Evolutionary conservation across 1,140 invertebrate genomes (phyloP).

Genomic region (Saccostrea glomerata): DNA sequence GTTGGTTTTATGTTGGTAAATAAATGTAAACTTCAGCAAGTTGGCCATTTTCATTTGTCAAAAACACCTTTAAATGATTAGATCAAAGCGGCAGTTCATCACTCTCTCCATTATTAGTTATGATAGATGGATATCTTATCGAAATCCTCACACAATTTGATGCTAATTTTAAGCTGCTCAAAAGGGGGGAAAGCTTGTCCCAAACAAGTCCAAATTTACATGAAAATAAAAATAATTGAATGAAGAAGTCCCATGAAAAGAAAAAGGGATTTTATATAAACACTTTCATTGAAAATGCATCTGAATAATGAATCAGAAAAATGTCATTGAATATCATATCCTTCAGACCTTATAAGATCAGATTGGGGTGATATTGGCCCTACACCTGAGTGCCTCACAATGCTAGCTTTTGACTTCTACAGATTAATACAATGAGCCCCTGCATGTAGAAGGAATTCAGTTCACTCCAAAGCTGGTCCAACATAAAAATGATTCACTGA

Average conservation of each 20-base stretch:
- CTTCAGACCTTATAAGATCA: not conserved
- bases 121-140: slow-evolving; percentile 38
- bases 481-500: not conserved
- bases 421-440: not conserved
- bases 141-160: slow-evolving; percentile 16
- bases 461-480: not conserved
- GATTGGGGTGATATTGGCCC: not conserved
- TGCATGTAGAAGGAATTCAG: not conserved
- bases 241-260: slow-evolving; percentile 15
- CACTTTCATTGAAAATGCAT: slow-evolving; percentile 9
- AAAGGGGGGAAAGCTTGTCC: not conserved
- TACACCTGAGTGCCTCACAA: not conserved
- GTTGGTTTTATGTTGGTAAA: slow-evolving; percentile 11
- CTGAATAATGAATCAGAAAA: slow-evolving; percentile 7
- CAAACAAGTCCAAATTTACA: not conserved
- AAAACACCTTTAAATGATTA: not conserved
- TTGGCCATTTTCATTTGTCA: slow-evolving; percentile 21
- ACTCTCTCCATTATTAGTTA: slow-evolving; percentile 7
- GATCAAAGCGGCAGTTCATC: slow-evolving; percentile 1
- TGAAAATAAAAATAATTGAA: slow-evolving; percentile 19
- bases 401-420: not conserved
- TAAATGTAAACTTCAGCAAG: slow-evolving; percentile 18
- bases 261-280: not conserved
- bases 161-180: slow-evolving; percentile 13
- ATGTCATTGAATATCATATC: slow-evolving; percentile 30